Conservation (phyloP, 2,888 invertebrate genomes). For the Drosophila sordidapex region DNA sequence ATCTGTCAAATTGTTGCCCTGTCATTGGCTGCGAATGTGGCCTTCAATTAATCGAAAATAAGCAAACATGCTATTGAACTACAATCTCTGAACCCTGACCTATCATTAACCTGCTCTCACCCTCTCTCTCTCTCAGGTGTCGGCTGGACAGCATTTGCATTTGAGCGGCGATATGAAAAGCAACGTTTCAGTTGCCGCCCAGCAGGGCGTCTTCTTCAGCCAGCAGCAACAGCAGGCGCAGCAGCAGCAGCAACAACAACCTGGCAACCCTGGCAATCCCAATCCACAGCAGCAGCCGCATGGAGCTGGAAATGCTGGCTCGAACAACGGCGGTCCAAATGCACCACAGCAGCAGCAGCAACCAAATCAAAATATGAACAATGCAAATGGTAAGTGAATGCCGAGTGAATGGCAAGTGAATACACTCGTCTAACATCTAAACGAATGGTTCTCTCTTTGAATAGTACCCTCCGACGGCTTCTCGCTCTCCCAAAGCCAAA, state of each 20-base stretch:
- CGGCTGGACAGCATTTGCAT: slow-evolving; percentile 94
- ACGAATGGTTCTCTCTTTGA: not conserved
- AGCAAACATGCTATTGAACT: slow-evolving; percentile 13
- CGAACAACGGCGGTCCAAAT: slow-evolving; percentile 84
- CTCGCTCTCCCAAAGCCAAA: slow-evolving; percentile 93
- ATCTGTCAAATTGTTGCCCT: not conserved
- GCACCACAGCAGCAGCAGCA: slow-evolving; percentile 77
- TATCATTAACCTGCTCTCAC: slow-evolving; percentile 1
- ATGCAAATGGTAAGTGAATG: slow-evolving; percentile 81
- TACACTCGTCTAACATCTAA: not conserved
- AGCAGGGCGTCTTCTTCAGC: slow-evolving; percentile 92
- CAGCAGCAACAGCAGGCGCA: slow-evolving; percentile 84
- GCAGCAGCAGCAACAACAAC: slow-evolving; percentile 86
- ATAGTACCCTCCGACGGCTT: slow-evolving; percentile 86
- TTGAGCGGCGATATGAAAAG: slow-evolving; percentile 90
- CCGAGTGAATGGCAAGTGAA: not conserved
- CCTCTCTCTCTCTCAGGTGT: slow-evolving; percentile 87
- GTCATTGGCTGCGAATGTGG: not conserved
- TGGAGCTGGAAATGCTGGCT: slow-evolving; percentile 50
- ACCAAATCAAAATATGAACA: slow-evolving; percentile 84
- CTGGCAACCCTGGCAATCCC: slow-evolving; percentile 57
- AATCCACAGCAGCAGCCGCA: slow-evolving; percentile 68
- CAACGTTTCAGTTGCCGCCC: slow-evolving; percentile 92
- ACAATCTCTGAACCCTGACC: slow-evolving; percentile 10
- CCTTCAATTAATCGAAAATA: slow-evolving; percentile 15